A percentile compares a stretch with the other conserved stretches of the same genome.
These are phyloP conservation scores for Leucophenga maculata DNA, from an alignment of 2,888 invertebrate genomes.

Conservation along the genomic window DNA sequence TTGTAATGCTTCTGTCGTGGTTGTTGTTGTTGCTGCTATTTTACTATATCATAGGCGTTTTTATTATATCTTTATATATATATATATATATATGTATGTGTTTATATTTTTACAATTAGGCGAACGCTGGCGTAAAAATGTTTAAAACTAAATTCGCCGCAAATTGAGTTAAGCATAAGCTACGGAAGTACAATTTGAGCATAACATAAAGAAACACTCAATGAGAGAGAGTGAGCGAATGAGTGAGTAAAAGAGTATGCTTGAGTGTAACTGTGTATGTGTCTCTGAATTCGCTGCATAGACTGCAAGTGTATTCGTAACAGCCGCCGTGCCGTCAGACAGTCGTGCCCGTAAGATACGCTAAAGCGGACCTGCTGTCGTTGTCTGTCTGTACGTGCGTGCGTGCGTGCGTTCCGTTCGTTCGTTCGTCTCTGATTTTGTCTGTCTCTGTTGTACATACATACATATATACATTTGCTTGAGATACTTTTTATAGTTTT, in stretches of 20 bases:
- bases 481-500: too few relatives aligned
- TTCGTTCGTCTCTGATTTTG: neutral
- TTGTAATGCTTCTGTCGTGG: conserved; percentile 26
- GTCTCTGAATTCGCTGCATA: neutral
- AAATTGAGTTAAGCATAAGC: neutral
- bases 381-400: neutral
- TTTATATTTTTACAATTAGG: conserved; percentile 34
- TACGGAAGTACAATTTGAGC: neutral
- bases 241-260: neutral
- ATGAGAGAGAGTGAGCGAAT: neutral
- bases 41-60: conserved; percentile 33
- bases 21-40: conserved; percentile 16
- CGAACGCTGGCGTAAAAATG: neutral
- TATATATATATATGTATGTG: conserved; percentile 41
- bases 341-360: neutral
- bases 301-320: too few relatives aligned
- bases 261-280: neutral
- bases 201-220: neutral
- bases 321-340: neutral
- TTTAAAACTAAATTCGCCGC: neutral
- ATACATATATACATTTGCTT: too few relatives aligned
- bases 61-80: conserved; percentile 15
- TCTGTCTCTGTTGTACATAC: too few relatives aligned
- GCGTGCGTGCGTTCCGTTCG: neutral
- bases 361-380: neutral